Evolutionary conservation across 2,888 invertebrate genomes (phyloP), one percentile per base, ranked within the genome.

Genomic region (Protonemura montana): DNA sequence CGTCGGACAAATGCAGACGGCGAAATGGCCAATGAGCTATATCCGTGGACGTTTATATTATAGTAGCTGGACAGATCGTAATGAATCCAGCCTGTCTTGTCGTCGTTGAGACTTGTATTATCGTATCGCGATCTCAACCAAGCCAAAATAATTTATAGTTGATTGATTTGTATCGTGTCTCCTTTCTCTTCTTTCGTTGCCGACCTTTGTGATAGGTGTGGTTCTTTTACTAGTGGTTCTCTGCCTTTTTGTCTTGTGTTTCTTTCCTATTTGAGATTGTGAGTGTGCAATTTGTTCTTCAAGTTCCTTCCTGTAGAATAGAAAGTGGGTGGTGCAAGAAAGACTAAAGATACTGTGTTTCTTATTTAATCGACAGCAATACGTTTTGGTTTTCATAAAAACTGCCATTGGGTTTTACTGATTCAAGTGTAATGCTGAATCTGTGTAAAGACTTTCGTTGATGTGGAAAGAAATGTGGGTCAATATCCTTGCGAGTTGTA

Each of bases 231-330:
- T 10, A 59, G 21, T 59, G 21, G 59, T 59, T 21, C 21, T 59
- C 59, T 59, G 59, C 59, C 59, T 59, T 59, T 59, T 59, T 59
- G 59, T 59, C 59, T 59, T 59, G 59, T 21, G 59, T 59, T 59
- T 21, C 59, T 59, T 59, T 59, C 59, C 59, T 59, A 59, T 59
- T 16, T 59, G 59, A 3, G 13, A 59, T 59, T 21, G 59, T 59
- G 16, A 3, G 59, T 59, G 59, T 59, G 59, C 59, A 59, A 59
- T 59, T 59, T 59, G 59, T 59, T 35, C 59, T 59, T 59, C 59
- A 59, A 59, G 59, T 59, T 59, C 59, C 59, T 59, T 59, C 59
- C 13, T 21, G 59, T 59, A 59, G 59, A 59, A 16, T 10, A 59
- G 59, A 59, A 21, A 59, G 59, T 59, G 59, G 21, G 3, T 59